Evolutionary conservation across 2,797 vertebrate genomes (phyloP), one percentile per base, ranked within the genome.

Genomic region (Ptychobarbus kaznakovi): DNA sequence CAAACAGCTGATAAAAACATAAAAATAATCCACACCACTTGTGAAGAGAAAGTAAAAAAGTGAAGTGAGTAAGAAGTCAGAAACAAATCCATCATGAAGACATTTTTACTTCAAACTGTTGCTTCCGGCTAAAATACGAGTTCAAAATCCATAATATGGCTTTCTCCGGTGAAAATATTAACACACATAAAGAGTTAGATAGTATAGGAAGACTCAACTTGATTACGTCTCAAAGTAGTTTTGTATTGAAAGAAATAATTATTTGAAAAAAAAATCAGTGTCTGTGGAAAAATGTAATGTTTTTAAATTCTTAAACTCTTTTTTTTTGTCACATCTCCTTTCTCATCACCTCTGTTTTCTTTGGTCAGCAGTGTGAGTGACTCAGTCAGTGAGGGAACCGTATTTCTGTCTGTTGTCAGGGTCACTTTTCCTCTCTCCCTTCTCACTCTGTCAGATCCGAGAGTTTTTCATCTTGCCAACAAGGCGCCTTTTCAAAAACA

Each of bases 401-500:
- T 79, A 25, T 63, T 42, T 44, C 56, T 65, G 70, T 56, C 79
- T 74, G 8, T 76, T 75, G 28, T 61, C 78, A 49, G 3, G 81
- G 58, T 58, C 51, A 89, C 53, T 89, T 28, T 66, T 63, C 65
- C n/a, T 77, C 63, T 81, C 44, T 32, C n/a, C 3, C 28, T 66
- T 78, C 74, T 84, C 46, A 61, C 40, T 65, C 20, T 65, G 28
- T 79, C 75, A 58, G 63, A 85, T 80, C 84, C 86, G 86, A 89
- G 81, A 86, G 83, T 84, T 83, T 81, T 86, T 82, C 93, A 81
- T 89, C 89, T 88, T 74, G 80, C 85, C 89, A 93, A 93, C 92
- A 94, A 93, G 91, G 89, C 72, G 85, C 70, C 90, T 93, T 95
- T 94, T 94, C 86, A 83, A 92, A 82, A 82, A 88, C 90, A 90